Base-by-base conservation (phyloP, 2,888 invertebrate genomes). In the Drosophila melanosoma region DNA sequence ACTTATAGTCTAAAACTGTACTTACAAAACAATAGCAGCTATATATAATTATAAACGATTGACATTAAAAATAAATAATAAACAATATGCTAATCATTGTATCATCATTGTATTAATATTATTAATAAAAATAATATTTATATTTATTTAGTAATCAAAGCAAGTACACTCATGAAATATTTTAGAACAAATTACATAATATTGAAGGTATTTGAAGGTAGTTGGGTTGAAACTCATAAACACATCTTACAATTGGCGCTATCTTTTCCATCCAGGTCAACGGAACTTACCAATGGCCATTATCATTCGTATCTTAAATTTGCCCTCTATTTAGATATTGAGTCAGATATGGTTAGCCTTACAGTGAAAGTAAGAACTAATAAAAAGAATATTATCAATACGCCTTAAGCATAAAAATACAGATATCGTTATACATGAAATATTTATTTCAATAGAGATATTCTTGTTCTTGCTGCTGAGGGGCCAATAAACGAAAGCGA, bases 401-500 rank as follows among this genome's bases (percentile, higher is more conserved):
- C 35, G 36, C 65, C 68, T 78, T 67, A 70, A 65, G 65, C 61
- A 71, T 51, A 69, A 57, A 69, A n/a, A 53, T 71, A 66, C 32
- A 54, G 49, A 65, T 53, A 81, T 87, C 81, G 57, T 76, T 71
- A 67, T 36, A 71, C 42, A 57, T 36, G 61, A 66, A 59, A 60
- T 88, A 73, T 83, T 85, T 83, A 69, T 67, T 80, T 69, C 33
- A 77, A 69, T 64, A 20, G 59, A 58, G 68, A 42, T 60, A 20
- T 40, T 26, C 15, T 20, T 35, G 29, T 26, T 53, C 36, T 57
- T 58, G 36, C 48, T 59, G 57, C 17, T 29, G 12, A 53, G 53
- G 48, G 74, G 73, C 83, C 81, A 76, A 84, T 89, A 89, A 89
- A 87, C 85, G 69, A 70, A 87, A 67, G 89, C 88, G 74, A 86